Evolutionary conservation across 2,888 invertebrate species (phyloP).

Genomic region (Epinotia brunnichana): DNA sequence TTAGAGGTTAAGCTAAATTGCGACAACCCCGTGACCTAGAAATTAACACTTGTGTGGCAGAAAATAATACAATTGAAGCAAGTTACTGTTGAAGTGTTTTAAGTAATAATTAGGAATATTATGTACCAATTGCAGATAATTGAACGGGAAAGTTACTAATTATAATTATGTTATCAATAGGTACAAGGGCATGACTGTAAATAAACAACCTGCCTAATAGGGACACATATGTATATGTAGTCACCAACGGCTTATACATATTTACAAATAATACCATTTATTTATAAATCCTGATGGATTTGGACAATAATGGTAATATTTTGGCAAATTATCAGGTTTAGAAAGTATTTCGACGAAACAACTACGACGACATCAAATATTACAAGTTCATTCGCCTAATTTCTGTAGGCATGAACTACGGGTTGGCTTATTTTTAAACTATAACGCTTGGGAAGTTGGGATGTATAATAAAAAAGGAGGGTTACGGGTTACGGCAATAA

Average conservation of each 20-base stretch:
- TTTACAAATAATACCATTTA: neutral
- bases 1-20: neutral
- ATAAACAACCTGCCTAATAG: slow-evolving; percentile 26
- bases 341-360: slow-evolving; percentile 52
- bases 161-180: slow-evolving; percentile 32
- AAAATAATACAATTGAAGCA: neutral
- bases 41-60: slow-evolving; percentile 33
- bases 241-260: neutral
- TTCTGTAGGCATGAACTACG: slow-evolving; percentile 22
- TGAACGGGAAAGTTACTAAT: slow-evolving; percentile 5
- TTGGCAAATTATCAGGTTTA: slow-evolving; percentile 43
- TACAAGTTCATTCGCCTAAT: slow-evolving; percentile 57
- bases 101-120: neutral
- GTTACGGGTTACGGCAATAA: neutral
- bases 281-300: neutral
- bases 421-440: neutral
- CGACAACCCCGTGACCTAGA: slow-evolving; percentile 28
- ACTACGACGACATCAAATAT: slow-evolving; percentile 39
- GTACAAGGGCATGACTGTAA: slow-evolving; percentile 33
- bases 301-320: neutral
- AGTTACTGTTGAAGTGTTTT: neutral
- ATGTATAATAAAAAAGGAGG: neutral
- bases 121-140: neutral
- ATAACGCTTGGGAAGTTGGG: neutral
- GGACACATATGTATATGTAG: no score